Evolutionary conservation across 1,140 invertebrate species (phyloP), one percentile per base, ranked within the genome.

Genomic region (Trachymyrmex septentrionalis): DNA sequence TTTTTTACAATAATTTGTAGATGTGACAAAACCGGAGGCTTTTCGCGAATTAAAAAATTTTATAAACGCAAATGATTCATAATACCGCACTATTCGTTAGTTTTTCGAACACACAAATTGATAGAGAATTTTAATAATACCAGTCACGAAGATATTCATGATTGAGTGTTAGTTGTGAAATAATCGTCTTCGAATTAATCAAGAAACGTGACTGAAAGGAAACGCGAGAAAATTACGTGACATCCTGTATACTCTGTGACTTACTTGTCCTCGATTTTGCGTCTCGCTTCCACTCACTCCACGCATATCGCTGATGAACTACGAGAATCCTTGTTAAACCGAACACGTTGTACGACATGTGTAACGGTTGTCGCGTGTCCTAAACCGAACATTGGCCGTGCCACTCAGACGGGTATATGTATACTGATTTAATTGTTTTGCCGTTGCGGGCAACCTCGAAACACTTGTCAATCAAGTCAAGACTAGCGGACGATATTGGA

Each of bases 221-320:
- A 78, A 78, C 61, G 76, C 61, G 44, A 10, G 24, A 53, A 78
- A 78, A 78, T 78, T 44, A 44, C 61, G 44, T 48, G 76, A 78
- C 76, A 78, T 78, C 76, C 75, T 64, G 75, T 64, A 48, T 38
- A 78, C 10, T 66, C 38, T 59, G 76, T 64, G 24, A 55, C 76
- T 66, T 78, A 34, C 53, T 30, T 61, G 76, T 27, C 76, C 76
- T 24, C 59, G 38, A 78, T 78, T 78, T 78, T 64, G 44, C 44
- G 16, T 78, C 44, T 78, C 75, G 61, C 24, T 78, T 63, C 16
- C 38, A 27, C 21, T 76, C 57, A 2, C 30, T n/a, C 10, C 12
- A 53, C 50, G 48, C 19, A 55, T 19, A 21, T 21, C 21, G 44
- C 14, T 48, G 16, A 30, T 44, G 21, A 64, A 38, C 38, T 21